Conservation (phyloP, 2,888 invertebrate genomes). For the Aleiodes leptofemur region DNA sequence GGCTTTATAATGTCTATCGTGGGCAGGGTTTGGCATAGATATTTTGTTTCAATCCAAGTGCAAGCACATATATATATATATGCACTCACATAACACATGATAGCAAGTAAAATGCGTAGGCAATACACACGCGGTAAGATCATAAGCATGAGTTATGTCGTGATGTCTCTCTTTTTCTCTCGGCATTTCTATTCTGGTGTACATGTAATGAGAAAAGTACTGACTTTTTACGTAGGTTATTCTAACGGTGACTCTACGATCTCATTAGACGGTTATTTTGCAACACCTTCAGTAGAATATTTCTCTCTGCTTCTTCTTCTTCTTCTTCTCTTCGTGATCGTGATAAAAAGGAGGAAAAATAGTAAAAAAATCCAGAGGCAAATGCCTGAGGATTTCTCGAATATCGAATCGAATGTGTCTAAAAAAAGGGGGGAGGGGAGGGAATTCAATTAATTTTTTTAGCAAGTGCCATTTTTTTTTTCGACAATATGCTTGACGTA, state of each 20-base stretch:
- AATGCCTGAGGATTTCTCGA: slow-evolving; percentile 1
- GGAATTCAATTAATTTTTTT: background rate
- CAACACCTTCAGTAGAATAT: slow-evolving; percentile 31
- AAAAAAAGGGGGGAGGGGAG: too few relatives aligned
- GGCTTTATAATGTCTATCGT: background rate
- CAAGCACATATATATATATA: background rate
- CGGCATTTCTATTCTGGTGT: slow-evolving; percentile 27
- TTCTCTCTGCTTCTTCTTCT: background rate
- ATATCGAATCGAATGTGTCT: too few relatives aligned
- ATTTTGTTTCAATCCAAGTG: background rate
- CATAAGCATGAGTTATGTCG: slow-evolving; percentile 1
- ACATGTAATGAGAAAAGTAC: slow-evolving; percentile 12
- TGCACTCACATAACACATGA: slow-evolving; percentile 6
- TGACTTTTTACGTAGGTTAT: background rate
- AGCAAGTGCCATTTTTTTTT: background rate
- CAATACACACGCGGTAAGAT: slow-evolving; percentile 16
- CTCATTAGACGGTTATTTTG: slow-evolving; percentile 54
- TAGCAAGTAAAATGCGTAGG: background rate
- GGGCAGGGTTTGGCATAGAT: background rate
- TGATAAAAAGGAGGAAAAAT: slow-evolving; percentile 1
- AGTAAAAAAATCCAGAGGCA: slow-evolving; percentile 36
- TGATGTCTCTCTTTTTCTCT: background rate
- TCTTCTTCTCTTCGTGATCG: background rate
- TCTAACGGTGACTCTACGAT: slow-evolving; percentile 36
- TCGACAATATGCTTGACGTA: slow-evolving; percentile 11